Base-by-base conservation (phyloP, 2,797 vertebrate genomes). In the Vireo griseus region DNA sequence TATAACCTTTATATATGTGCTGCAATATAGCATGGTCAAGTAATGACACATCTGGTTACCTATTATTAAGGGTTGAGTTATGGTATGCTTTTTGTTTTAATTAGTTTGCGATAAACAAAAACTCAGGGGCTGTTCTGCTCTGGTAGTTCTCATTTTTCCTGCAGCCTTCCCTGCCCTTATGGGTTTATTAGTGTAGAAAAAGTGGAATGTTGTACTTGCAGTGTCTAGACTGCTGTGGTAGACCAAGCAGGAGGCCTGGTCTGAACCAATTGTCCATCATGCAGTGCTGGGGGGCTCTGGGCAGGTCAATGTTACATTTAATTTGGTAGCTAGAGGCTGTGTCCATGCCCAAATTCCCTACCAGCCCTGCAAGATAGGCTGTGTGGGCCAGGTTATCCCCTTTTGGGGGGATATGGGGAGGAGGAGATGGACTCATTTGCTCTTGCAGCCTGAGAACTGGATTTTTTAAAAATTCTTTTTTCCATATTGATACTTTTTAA, bases 21-120 rank as follows among this genome's bases (percentile, higher is more conserved):
- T 94, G 92, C 88, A 92, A 67, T 45, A 55, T 58, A 94, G 85
- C 69, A 33, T 93, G 96, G 96, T 96, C 96, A 96, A 90, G 96
- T 95, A 96, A 94, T 72, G 83, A 96, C 97, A 96, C 96, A 97
- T 97, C 96, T 97, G 95, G 96, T 94, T 94, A 97, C 97, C 93
- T 97, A 94, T 97, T 97, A 97, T 97, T 97, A 97, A 95, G 93
- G 85, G 75, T 62, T 97, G 97, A 97, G 89, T 97, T 97, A 96
- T 96, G 95, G 86, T 93, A 75, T 66, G 94, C 95, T 94, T 97
- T 94, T 95, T 96, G 96, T 97, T 98, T 98, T 98, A 98, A 98
- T 98, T 98, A 98, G 97, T 97, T 90, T 35, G 69, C 0, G 65
- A 97, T 97, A 97, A 97, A 97, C 96, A 97, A 97, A 98, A 97